phyloP scores from a whole-genome alignment of 2,888 invertebrate species.

The Tetheella fluctuosa region DNA sequence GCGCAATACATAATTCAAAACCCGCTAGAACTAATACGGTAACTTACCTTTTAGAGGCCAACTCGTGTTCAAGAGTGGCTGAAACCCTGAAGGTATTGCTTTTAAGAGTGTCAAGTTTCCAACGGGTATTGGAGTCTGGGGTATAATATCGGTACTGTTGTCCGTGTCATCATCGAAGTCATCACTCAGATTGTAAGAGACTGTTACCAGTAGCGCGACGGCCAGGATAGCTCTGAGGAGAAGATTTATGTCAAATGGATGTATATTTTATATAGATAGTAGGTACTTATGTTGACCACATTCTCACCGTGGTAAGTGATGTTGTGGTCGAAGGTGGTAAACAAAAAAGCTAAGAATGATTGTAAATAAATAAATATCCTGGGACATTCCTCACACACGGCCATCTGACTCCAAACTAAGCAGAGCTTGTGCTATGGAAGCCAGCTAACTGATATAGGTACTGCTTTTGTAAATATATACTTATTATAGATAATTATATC shows the following conservation, averaged over 20 bases:
- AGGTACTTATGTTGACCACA: no score
- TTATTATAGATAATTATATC: no score
- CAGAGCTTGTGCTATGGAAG: no score
- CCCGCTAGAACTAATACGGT: background rate
- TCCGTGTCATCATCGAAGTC: slow-evolving; percentile 41
- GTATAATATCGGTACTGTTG: slow-evolving; percentile 24
- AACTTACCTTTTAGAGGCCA: slow-evolving; percentile 77
- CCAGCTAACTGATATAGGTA: no score
- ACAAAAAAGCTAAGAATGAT: no score
- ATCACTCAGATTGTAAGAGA: slow-evolving; percentile 77
- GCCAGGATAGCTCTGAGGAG: slow-evolving; percentile 75
- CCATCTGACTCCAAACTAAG: no score
- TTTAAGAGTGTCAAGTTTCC: slow-evolving; percentile 30
- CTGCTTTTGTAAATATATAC: no score
- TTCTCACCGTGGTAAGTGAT: no score
- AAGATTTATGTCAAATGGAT: background rate
- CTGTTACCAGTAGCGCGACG: slow-evolving; percentile 77
- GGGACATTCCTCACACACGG: no score
- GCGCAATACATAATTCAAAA: background rate
- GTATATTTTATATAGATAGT: no score
- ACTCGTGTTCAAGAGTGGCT: slow-evolving; percentile 55
- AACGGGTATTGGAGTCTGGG: slow-evolving; percentile 26
- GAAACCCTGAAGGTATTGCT: slow-evolving; percentile 38
- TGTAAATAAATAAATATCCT: no score
- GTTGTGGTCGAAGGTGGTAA: no score